Evolutionary conservation across 2,888 invertebrate species (phyloP), one percentile per base, ranked within the genome.

Genomic region (Scaeva pyrastri): DNA sequence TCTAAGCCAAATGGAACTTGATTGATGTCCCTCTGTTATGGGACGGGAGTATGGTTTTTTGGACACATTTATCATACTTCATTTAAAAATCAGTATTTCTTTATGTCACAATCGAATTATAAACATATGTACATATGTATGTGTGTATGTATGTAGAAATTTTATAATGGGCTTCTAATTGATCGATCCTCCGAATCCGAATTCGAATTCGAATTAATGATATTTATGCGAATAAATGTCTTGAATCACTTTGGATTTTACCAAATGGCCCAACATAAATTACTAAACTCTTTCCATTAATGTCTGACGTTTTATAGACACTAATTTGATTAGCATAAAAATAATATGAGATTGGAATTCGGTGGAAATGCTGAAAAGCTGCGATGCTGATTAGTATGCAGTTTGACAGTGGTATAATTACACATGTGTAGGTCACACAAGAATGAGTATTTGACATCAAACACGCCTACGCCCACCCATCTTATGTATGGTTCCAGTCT

Each of bases 391-490:
- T 74, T 78, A 74, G 77, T 77, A 74, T 85, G 80, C 80, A 21
- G 26, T 68, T 81, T 55, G 68, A 14, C 56, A 21, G 48, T 68
- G 81, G 73, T 76, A n/a, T n/a, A 73, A 81, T 81, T 81, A 68
- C 64, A 21, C 56, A 45, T 56, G 73, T 86, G 43, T 77, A 74
- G 82, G 82, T 78, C 73, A 82, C 62, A 58, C 48, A 60, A 56
- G 19, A 48, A 19, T 19, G 31, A 77, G 48, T n/a, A n/a, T 62
- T 73, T 71, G 70, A 68, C 74, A 82, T 70, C 62, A 45, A 45
- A 71, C 77, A 71, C 82, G 74, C 86, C 82, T 74, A 71, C 82
- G 74, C 86, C 82, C 52, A 82, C 82, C 48, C 50, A 56, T 52
- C 31, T 19, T n/a, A 31, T 31, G 31, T 8, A n/a, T n/a, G 6